phyloP scores from a whole-genome alignment of 2,797 vertebrate species.

The Intellagama lesueurii region DNA sequence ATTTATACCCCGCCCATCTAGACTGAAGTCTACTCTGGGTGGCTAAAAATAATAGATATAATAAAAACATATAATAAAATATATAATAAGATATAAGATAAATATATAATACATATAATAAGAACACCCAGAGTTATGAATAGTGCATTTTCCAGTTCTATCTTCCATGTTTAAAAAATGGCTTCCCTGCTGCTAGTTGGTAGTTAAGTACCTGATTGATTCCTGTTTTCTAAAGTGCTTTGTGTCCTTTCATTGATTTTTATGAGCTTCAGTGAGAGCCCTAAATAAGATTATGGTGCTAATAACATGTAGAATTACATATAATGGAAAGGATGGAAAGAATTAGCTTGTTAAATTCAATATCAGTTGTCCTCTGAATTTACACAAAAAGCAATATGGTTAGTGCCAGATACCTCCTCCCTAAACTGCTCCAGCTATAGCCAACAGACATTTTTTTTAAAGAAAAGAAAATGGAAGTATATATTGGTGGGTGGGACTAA shows the following conservation, averaged over 20 bases:
- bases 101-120: too few species aligned
- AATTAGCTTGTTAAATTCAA: conserved; percentile 45
- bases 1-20: too few species aligned
- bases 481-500: neutral
- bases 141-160: neutral
- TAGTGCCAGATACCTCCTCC: conserved; percentile 35
- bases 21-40: too few species aligned
- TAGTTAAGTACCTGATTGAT: conserved; percentile 23
- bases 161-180: conserved; percentile 29
- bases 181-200: conserved; percentile 17
- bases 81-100: too few species aligned
- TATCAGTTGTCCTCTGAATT: conserved; percentile 33
- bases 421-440: conserved; percentile 14
- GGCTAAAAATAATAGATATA: too few species aligned
- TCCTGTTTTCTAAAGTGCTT: conserved; percentile 34
- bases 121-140: neutral
- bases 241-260: conserved; percentile 49
- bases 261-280: conserved; percentile 38
- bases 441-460: neutral
- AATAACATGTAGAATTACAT: conserved; percentile 47
- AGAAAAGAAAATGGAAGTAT: neutral
- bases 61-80: too few species aligned
- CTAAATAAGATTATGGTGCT: conserved; percentile 41
- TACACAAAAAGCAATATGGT: conserved; percentile 21
- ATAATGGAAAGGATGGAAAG: conserved; percentile 46